Conservation (phyloP, 2,113 vertebrate species). For the Columbina picui region DNA sequence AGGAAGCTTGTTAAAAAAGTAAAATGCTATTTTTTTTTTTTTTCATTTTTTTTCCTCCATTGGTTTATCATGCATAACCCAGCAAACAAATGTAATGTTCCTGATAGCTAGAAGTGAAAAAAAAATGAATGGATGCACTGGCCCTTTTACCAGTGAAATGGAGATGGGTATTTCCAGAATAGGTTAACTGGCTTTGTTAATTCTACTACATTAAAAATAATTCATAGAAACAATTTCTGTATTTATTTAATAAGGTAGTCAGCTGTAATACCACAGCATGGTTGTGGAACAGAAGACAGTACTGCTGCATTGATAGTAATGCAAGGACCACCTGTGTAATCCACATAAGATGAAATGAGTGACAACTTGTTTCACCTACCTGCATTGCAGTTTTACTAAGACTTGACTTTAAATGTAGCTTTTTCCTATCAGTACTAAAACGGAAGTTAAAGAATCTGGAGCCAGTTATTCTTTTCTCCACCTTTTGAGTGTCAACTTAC, state of each 20-base stretch:
- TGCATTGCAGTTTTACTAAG: background rate
- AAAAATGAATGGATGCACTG: background rate
- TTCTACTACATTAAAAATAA: background rate
- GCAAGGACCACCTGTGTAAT: background rate
- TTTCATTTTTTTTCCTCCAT: background rate
- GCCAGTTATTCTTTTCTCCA: background rate
- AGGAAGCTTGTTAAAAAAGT: background rate
- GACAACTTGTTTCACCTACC: background rate
- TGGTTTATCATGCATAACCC: background rate
- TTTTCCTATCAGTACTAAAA: background rate
- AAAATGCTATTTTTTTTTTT: background rate
- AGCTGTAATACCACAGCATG: background rate
- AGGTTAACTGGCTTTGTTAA: background rate
- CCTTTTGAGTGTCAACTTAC: background rate
- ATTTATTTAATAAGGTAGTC: background rate
- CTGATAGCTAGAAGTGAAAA: background rate
- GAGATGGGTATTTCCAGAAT: background rate
- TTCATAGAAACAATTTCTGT: background rate
- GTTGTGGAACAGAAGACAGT: background rate
- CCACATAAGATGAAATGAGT: background rate
- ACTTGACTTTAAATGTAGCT: background rate
- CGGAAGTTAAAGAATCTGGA: background rate
- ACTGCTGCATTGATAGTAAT: background rate
- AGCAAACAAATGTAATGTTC: background rate
- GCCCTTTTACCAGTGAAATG: background rate